Evolutionary conservation across 2,888 invertebrate species (phyloP), one percentile per base, ranked within the genome.

Genomic region (Limulus polyphemus): DNA sequence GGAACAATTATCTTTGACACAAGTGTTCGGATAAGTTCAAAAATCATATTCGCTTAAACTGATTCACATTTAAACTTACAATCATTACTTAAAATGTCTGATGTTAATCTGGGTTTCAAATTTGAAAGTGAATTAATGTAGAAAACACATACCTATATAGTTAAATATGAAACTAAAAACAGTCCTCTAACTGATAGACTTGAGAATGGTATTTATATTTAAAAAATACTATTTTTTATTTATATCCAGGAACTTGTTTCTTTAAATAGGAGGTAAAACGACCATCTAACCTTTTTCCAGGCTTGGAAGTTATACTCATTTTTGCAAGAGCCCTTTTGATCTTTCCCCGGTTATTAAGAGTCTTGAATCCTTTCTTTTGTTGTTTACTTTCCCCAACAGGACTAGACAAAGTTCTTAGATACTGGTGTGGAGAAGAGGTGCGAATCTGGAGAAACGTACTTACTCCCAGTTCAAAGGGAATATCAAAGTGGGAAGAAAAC

Each of bases 301-400:
- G 73, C 66, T 74, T 74, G 32, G 73, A 71, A 61, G 75, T 81
- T 67, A 88, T 85, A 68, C 84, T 84, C 77, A 88, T 88, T 80
- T 88, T 90, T 72, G 88, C 88, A 71, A 90, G 81, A 73, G 93
- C 85, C 76, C 91, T 92, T 83, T 92, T 89, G 71, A 93, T 78
- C 71, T 88, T 82, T 69, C 87, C 83, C 73, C 90, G 90, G 59
- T 91, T 88, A 2, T 89, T 91, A 64, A 90, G 80, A 47, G 92
- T 92, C 89, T 91, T 91, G 73, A 91, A 92, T 4, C 74, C 74
- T 84, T 72, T 78, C 71, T 64, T 76, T 67, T 61, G 5, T 32
- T 32, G 76, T 71, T 72, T 79, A 32, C 59, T 77, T 52, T 70
- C 69, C 59, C 73, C 75, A 32, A 65, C 56, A 9, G 78, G 77